Evolutionary conservation across 2,888 invertebrate genomes (phyloP), one percentile per base, ranked within the genome.

Genomic region (Synergus umbraculus): DNA sequence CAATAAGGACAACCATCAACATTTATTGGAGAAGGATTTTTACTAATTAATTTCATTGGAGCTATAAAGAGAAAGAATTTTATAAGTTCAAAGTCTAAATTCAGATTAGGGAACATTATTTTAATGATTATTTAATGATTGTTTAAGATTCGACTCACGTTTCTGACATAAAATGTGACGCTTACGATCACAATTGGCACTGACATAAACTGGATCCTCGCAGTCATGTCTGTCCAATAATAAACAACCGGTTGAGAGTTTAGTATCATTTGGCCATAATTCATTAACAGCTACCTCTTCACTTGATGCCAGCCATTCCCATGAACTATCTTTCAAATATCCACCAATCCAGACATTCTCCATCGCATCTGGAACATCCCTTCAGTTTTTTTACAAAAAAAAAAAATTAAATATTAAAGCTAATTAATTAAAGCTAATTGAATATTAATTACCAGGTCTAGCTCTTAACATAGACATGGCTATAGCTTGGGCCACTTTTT

Each of bases 281-380:
- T 81, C 79, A 67, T 79, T 83, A 13, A 79, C 18, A 22, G 65
- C n/a, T 15, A 88, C 86, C 18, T 65, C 76, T 7, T 82, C 73
- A 15, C 85, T 86, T 8, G 86, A 84, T 0, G 82, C 77, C 10
- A 87, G 64, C 87, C 87, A 88, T 29, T 81, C 84, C 88, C 88
- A 88, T 8, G 79, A 78, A 22, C 76, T 80, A 15, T 82, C 81
- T 15, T 82, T 82, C 12, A 76, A 76, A 76, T 86, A 83, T 1
- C 86, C 88, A 12, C 86, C 88, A 44, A 88, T 87, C 88, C 88
- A 88, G 8, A 83, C 86, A 76, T 82, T 87, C 37, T 88, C 88
- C 8, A 88, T 83, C 9, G 85, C 85, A 79, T 80, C 83, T 86
- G 46, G 0, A 49, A 46, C 4, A 49, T 15, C 8, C 49, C 49